These are phyloP conservation scores for Crypturellus tataupa DNA, from an alignment of 2,797 vertebrate genomes.

Conservation along the genomic window DNA sequence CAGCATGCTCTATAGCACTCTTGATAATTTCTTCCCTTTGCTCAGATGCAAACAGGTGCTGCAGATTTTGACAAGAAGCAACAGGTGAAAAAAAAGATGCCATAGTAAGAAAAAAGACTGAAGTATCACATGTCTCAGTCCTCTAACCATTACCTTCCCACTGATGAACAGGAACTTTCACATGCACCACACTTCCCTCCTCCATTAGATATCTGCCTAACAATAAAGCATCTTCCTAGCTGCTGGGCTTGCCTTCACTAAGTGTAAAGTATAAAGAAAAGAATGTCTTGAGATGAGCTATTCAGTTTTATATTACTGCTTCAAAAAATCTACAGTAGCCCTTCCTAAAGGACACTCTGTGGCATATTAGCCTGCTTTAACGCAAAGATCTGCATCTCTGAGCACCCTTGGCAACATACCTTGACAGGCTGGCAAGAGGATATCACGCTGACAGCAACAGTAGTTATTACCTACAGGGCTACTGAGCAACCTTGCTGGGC, in stretches of 20 bases:
- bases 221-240: not conserved
- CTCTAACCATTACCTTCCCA: not conserved
- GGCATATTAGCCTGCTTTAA: not conserved
- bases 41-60: slow-evolving; percentile 98
- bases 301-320: not conserved
- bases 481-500: not conserved
- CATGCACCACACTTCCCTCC: not conserved
- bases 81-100: not conserved
- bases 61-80: slow-evolving; percentile 54
- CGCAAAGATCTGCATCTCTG: not conserved
- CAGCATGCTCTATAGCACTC: slow-evolving; percentile 96
- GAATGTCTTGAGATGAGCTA: not conserved
- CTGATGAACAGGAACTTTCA: not conserved
- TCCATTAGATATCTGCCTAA: not conserved
- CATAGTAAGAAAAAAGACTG: not conserved
- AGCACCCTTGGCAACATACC: not conserved
- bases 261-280: not conserved
- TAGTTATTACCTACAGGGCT: not conserved
- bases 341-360: not conserved
- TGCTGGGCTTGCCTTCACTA: not conserved
- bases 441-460: not conserved
- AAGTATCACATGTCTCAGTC: not conserved
- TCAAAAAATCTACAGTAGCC: not conserved
- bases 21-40: slow-evolving; percentile 96
- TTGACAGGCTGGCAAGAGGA: not conserved